Conservation (phyloP, 2,113 vertebrate species). For the Ptychochromis oligacanthus region DNA sequence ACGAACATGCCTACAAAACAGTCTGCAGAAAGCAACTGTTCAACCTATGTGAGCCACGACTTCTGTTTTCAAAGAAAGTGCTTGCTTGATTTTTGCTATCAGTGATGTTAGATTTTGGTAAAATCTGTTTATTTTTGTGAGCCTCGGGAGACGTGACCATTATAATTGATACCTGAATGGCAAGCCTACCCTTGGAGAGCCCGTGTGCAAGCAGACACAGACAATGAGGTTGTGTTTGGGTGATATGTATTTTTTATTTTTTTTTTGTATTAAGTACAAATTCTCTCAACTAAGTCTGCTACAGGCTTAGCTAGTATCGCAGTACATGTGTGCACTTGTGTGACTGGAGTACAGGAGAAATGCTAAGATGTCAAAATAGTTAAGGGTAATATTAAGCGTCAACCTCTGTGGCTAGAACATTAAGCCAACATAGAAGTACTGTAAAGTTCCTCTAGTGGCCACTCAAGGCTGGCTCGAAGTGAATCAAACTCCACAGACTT, state of each 20-base stretch:
- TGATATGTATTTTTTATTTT: no score
- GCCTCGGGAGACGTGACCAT: neutral
- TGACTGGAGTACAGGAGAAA: conserved; percentile 14
- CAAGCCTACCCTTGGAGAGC: conserved; percentile 10
- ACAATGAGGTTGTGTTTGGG: neutral
- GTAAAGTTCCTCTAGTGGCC: no score
- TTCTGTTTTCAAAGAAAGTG: neutral
- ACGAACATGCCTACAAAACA: conserved; percentile 30
- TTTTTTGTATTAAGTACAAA: no score
- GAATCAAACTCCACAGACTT: no score
- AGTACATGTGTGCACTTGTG: neutral
- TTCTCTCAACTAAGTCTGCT: no score
- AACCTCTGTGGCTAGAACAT: no score
- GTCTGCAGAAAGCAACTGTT: neutral
- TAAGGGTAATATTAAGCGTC: neutral
- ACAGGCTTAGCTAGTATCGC: conserved; percentile 13
- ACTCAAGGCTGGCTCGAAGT: no score
- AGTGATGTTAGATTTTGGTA: conserved; percentile 1
- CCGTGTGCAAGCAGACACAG: conserved; percentile 17
- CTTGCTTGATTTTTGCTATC: neutral
- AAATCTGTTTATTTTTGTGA: conserved; percentile 24
- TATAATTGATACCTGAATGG: neutral
- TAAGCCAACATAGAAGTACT: no score
- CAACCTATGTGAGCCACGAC: neutral
- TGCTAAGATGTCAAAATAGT: conserved; percentile 49